These are phyloP conservation scores for Drosophila ohnishii DNA, from an alignment of 1,140 invertebrate genomes.

Conservation along the genomic window DNA sequence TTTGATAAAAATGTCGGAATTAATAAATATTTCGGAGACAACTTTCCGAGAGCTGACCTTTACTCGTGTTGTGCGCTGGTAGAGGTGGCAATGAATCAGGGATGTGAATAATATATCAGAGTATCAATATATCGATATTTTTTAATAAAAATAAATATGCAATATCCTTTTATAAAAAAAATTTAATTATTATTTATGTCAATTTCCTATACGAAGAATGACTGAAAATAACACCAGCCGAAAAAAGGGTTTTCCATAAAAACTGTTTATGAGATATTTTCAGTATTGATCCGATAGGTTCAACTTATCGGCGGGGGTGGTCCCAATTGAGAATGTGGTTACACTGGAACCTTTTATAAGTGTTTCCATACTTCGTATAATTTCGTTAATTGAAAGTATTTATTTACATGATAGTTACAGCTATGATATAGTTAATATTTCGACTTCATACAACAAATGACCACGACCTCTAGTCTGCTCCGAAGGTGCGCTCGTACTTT, in stretches of 20 bases:
- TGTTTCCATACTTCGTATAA: neutral
- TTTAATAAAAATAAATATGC: too few relatives aligned
- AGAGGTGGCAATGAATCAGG: constrained; percentile 32
- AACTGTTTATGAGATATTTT: too few relatives aligned
- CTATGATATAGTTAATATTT: neutral
- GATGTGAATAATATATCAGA: too few relatives aligned
- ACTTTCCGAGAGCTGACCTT: constrained; percentile 55
- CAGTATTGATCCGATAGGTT: neutral
- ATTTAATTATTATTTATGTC: too few relatives aligned
- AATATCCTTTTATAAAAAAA: too few relatives aligned
- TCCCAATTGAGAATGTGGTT: neutral
- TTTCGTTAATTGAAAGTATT: neutral
- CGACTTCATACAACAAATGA: neutral
- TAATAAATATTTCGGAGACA: constrained; percentile 30
- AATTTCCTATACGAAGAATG: too few relatives aligned
- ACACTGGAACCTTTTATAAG: neutral
- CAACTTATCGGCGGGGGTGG: constrained; percentile 11
- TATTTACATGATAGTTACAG: neutral
- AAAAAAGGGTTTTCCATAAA: too few relatives aligned
- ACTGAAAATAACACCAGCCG: too few relatives aligned
- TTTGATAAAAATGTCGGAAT: constrained; percentile 47
- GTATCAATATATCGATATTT: too few relatives aligned
- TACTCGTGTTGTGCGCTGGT: constrained; percentile 59
- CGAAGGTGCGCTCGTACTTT: constrained; percentile 57
- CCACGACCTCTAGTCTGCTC: constrained; percentile 17